Evolutionary conservation across 2,797 vertebrate species (phyloP).

Genomic region (Sphenodon punctatus): DNA sequence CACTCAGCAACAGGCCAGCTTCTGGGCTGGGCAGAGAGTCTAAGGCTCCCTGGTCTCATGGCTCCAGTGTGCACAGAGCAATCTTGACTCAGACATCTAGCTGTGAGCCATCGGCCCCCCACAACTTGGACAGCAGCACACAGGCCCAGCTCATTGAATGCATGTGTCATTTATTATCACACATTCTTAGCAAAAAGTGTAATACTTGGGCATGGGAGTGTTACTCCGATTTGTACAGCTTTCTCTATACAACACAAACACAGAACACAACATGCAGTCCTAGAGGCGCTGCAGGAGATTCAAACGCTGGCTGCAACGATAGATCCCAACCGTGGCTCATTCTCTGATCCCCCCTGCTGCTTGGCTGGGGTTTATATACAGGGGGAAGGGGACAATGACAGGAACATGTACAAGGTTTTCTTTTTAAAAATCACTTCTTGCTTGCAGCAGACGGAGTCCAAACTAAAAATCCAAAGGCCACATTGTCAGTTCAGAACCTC

Average conservation of each 20-base stretch:
- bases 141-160: not conserved
- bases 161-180: constrained; percentile 67
- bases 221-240: not conserved
- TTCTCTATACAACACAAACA: not conserved
- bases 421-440: not conserved
- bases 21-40: too few species aligned
- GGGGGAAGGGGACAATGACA: not conserved
- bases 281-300: not conserved
- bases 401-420: not conserved
- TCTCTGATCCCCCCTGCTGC: not conserved
- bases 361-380: not conserved
- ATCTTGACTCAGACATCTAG: too few species aligned
- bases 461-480: not conserved
- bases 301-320: not conserved
- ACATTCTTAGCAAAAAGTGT: constrained; percentile 44
- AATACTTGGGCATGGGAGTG: constrained; percentile 31
- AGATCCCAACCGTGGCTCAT: not conserved
- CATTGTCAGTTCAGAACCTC: not conserved
- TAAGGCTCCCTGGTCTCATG: too few species aligned
- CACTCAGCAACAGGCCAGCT: too few species aligned
- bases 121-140: not conserved
- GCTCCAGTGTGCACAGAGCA: too few species aligned
- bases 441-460: not conserved
- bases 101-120: fast-evolving
- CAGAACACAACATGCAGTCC: not conserved